A percentile compares a stretch with the other conserved stretches of the same genome.
These are phyloP conservation scores for Dipus sagitta DNA, from an alignment of 2,797 vertebrate species.

Conservation along the genomic window DNA sequence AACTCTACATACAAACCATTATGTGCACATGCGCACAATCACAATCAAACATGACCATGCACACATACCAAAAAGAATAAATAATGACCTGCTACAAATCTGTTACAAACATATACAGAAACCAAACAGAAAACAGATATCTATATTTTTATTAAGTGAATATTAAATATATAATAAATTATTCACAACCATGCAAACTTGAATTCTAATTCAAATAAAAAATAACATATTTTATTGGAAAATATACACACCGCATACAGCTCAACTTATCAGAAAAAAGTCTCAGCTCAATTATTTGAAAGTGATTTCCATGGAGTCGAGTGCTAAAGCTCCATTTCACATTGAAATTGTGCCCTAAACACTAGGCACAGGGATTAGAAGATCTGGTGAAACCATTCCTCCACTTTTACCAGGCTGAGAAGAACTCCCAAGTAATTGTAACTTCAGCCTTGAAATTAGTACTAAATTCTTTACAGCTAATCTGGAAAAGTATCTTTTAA, in stretches of 20 bases:
- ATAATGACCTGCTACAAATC: no score
- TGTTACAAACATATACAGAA: background rate
- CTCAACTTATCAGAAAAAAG: background rate
- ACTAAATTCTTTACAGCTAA: background rate
- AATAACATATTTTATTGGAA: background rate
- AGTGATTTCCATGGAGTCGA: background rate
- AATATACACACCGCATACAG: background rate
- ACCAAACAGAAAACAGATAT: background rate
- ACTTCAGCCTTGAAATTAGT: background rate
- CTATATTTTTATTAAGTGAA: background rate
- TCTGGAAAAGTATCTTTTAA: background rate
- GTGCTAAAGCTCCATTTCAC: background rate
- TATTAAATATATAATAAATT: background rate
- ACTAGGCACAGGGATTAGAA: background rate
- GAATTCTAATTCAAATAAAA: background rate
- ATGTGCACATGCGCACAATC: no score
- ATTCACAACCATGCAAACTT: background rate
- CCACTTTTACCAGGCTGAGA: background rate
- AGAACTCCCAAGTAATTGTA: background rate
- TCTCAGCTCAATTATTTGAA: background rate
- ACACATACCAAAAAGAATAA: no score
- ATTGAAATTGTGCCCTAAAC: background rate
- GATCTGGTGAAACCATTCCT: background rate
- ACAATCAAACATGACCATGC: no score
- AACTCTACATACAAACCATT: no score